Percentiles rank a stretch among this genome's conserved stretches.
Conservation (phyloP, 2,888 invertebrate genomes). For the Orchestes rusci region DNA sequence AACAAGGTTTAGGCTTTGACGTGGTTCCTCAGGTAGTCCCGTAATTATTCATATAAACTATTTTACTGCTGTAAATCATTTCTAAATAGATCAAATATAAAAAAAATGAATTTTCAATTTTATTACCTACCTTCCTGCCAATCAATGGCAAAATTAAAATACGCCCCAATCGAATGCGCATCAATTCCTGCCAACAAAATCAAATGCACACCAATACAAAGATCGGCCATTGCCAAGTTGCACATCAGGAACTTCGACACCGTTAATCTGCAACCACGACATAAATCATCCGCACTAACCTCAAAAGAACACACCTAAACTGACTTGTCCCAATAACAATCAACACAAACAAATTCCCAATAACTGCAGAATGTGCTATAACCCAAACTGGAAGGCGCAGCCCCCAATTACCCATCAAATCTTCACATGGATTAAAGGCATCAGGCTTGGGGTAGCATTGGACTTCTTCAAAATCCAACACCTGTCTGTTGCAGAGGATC, state of each 20-base stretch:
- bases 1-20: no score
- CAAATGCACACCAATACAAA: constrained; percentile 59
- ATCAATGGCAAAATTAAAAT: constrained; percentile 60
- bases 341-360: constrained; percentile 59
- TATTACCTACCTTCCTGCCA: constrained; percentile 56
- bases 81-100: no score
- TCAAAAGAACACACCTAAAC: constrained; percentile 32
- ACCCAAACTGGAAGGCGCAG: constrained; percentile 56
- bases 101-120: no score
- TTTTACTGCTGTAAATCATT: no score
- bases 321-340: constrained; percentile 50
- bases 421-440: constrained; percentile 59
- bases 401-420: constrained; percentile 54
- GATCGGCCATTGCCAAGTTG: constrained; percentile 60
- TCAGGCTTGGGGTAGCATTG: constrained; percentile 52
- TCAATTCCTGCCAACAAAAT: constrained; percentile 56
- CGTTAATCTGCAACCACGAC: constrained; percentile 42
- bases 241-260: constrained; percentile 58
- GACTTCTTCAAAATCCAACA: no score
- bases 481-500: no score
- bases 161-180: constrained; percentile 54
- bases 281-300: no score
- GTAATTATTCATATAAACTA: no score
- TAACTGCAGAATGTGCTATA: constrained; percentile 51
- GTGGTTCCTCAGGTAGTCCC: no score